Percentiles rank a stretch among this genome's conserved stretches.
Conservation (phyloP, 2,888 invertebrate genomes). For the Rotaria macrura region DNA sequence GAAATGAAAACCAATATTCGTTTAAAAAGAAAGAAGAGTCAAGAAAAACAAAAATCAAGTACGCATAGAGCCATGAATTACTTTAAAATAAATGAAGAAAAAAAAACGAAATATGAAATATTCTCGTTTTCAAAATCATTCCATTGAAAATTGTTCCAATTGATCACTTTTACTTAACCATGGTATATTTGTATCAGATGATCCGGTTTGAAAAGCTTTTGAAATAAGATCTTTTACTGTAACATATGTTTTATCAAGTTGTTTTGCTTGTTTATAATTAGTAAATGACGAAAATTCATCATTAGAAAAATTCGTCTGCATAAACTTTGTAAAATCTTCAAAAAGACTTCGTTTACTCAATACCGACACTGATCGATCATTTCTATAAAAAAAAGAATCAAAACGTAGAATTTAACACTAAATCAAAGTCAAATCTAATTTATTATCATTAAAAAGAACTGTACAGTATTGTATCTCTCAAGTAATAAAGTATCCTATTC, state of each 20-base stretch:
- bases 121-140: neutral
- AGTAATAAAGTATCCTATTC: no score
- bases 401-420: neutral
- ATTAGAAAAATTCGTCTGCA: neutral
- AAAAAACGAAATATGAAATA: neutral
- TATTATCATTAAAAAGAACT: no score
- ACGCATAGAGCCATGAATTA: neutral
- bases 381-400: neutral
- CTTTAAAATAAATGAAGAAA: neutral
- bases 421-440: no score
- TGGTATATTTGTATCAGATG: neutral
- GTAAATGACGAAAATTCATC: neutral
- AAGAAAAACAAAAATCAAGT: neutral
- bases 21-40: neutral
- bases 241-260: neutral
- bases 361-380: neutral
- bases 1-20: neutral
- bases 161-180: slow-evolving; percentile 16
- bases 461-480: no score
- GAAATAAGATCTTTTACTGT: neutral
- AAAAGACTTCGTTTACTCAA: neutral
- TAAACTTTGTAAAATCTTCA: neutral
- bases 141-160: neutral
- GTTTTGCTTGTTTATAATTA: neutral
- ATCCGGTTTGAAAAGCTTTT: neutral